A percentile compares a stretch with the other conserved stretches of the same genome.
phyloP scores from a whole-genome alignment of 2,888 invertebrate genomes.

The Strigamia maritima region DNA sequence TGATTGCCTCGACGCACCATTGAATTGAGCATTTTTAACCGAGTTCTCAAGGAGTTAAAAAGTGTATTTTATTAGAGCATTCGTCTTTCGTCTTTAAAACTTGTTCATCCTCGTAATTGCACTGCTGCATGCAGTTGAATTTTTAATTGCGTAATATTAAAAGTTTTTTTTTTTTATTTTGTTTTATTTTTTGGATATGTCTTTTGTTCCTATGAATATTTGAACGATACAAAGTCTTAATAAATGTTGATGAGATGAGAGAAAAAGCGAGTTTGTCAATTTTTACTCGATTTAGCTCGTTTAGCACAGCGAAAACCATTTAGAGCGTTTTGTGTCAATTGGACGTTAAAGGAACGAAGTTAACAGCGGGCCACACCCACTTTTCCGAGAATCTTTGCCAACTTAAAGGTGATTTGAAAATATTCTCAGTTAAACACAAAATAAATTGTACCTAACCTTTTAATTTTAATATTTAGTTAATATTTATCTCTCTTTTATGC shows the following conservation, averaged over 20 bases:
- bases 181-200: neutral
- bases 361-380: neutral
- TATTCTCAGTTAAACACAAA: too few relatives aligned
- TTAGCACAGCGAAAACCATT: neutral
- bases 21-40: slow-evolving; percentile 5
- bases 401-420: neutral
- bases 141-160: neutral
- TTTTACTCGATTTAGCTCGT: slow-evolving; percentile 10
- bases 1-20: slow-evolving; percentile 10
- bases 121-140: neutral
- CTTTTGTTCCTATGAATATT: neutral
- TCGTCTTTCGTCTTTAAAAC: slow-evolving; percentile 1
- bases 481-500: too few relatives aligned
- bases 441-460: too few relatives aligned
- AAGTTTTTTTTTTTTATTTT: neutral
- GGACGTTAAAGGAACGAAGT: neutral
- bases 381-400: neutral
- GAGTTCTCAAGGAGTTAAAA: neutral
- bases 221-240: neutral
- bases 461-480: too few relatives aligned
- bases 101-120: slow-evolving; percentile 10
- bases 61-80: neutral
- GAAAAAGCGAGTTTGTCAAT: neutral
- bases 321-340: slow-evolving; percentile 2
- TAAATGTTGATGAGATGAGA: neutral